These are phyloP conservation scores for Sminthurides bifidus DNA, from an alignment of 1,140 invertebrate genomes.

Conservation along the genomic window DNA sequence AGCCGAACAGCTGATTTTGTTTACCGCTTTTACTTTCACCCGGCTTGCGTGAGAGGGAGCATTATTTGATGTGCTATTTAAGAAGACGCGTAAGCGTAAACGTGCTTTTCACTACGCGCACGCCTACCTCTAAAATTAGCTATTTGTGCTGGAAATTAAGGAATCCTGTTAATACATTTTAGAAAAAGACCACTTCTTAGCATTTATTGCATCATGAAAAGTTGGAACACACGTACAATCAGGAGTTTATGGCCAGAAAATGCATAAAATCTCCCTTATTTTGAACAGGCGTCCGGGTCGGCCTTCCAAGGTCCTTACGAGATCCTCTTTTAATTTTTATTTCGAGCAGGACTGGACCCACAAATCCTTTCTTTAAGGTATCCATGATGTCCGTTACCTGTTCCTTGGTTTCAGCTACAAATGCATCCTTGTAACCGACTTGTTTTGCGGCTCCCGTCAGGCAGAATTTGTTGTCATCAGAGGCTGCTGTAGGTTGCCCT, in stretches of 20 bases:
- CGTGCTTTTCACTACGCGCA: too few relatives aligned
- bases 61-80: too few relatives aligned
- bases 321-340: constrained; percentile 37
- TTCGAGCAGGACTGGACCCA: constrained; percentile 40
- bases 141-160: too few relatives aligned
- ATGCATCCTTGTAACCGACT: constrained; percentile 38
- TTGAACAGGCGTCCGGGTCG: constrained; percentile 38
- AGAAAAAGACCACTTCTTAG: too few relatives aligned
- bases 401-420: constrained; percentile 34
- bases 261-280: constrained; percentile 43
- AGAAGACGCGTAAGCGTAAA: too few relatives aligned
- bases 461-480: constrained; percentile 35
- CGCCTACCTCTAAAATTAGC: too few relatives aligned
- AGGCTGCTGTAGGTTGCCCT: constrained; percentile 38
- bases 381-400: constrained; percentile 34
- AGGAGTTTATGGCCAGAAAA: constrained; percentile 36
- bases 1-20: too few relatives aligned
- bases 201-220: too few relatives aligned
- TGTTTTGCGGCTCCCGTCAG: constrained; percentile 35
- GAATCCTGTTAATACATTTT: too few relatives aligned
- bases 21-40: too few relatives aligned
- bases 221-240: too few relatives aligned
- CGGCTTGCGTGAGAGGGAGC: too few relatives aligned
- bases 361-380: constrained; percentile 25
- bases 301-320: constrained; percentile 38